Evolutionary conservation across 2,113 vertebrate genomes (phyloP).

Genomic region (Corythoichthys haematopterus): DNA sequence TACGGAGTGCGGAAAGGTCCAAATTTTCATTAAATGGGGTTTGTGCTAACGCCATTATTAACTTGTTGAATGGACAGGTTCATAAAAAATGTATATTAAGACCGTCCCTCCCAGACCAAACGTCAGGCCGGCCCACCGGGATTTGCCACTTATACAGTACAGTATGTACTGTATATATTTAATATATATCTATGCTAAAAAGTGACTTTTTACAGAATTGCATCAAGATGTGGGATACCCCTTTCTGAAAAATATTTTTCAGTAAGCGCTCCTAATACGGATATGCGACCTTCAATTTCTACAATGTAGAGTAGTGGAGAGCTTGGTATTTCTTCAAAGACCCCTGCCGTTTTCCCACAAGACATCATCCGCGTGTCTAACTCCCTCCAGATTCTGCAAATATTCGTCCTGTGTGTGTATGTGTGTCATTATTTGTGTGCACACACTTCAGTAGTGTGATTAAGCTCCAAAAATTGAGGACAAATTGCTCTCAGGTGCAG

Average conservation of each 20-base stretch:
- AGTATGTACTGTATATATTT: too few relatives aligned
- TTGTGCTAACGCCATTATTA: too few relatives aligned
- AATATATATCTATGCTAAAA: too few relatives aligned
- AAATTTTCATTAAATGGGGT: too few relatives aligned
- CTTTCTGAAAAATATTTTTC: constrained; percentile 3
- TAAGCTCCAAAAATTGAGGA: constrained; percentile 67
- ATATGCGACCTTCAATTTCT: constrained; percentile 32
- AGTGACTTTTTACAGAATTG: not conserved
- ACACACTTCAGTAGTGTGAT: constrained; percentile 59
- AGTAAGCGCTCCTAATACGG: constrained; percentile 10
- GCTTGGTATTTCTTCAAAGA: constrained; percentile 66
- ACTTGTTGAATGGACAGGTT: too few relatives aligned
- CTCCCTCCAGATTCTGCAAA: constrained; percentile 57
- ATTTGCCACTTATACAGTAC: too few relatives aligned
- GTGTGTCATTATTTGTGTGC: constrained; percentile 41
- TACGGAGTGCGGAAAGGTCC: too few relatives aligned
- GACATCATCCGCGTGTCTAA: constrained; percentile 69
- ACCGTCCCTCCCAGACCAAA: too few relatives aligned
- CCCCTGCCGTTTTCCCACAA: constrained; percentile 67
- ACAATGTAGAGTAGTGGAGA: constrained; percentile 36
- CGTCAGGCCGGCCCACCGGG: too few relatives aligned
- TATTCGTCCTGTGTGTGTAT: constrained; percentile 9
- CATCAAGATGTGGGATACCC: not conserved
- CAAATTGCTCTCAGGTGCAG: constrained; percentile 73
- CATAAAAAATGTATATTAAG: too few relatives aligned